Conservation (phyloP, 2,113 vertebrate genomes). For the Pycnonotus jocosus region DNA sequence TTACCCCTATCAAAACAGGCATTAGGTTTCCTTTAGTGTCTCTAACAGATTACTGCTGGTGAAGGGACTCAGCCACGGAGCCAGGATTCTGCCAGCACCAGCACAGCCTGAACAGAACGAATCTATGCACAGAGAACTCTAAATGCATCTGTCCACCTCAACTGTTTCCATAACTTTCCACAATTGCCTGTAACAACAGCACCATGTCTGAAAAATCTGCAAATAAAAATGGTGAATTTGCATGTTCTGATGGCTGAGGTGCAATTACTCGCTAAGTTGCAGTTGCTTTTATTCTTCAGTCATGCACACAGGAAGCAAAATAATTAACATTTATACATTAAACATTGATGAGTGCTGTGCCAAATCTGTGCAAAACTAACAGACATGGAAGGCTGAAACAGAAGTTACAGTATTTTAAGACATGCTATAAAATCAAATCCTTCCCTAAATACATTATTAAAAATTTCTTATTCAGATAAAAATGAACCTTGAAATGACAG, state of each 20-base stretch:
- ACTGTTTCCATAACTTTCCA: neutral
- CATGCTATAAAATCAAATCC: neutral
- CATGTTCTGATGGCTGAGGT: neutral
- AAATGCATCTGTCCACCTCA: neutral
- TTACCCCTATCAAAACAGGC: neutral
- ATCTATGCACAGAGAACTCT: neutral
- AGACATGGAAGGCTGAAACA: neutral
- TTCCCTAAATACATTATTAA: neutral
- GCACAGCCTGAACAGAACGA: neutral
- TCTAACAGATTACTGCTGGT: neutral
- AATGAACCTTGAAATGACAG: neutral
- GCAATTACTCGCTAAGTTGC: neutral
- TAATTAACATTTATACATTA: neutral
- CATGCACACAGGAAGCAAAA: neutral
- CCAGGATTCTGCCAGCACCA: neutral
- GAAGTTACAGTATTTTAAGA: neutral
- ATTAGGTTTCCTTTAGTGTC: neutral
- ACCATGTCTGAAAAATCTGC: neutral
- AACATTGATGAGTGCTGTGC: neutral
- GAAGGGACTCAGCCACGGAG: neutral
- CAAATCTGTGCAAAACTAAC: neutral
- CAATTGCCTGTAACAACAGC: neutral
- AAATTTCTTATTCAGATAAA: neutral
- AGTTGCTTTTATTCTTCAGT: neutral
- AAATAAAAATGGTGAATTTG: neutral